Evolutionary conservation across 2,888 invertebrate genomes (phyloP).

Genomic region (Anagyrus pseudococci): DNA sequence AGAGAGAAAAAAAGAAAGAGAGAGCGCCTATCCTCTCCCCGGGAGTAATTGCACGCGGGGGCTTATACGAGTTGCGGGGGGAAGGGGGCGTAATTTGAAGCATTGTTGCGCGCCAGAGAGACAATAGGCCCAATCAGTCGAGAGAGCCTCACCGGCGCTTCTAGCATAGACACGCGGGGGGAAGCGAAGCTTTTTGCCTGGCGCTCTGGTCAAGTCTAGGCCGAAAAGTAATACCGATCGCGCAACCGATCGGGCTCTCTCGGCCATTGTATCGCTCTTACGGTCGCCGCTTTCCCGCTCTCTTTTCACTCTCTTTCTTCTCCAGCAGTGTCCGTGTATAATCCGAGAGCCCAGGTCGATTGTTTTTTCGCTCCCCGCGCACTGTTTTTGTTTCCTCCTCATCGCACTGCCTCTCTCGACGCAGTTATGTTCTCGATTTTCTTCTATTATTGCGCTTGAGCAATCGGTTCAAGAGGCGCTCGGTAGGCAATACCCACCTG

Average conservation of each 20-base stretch:
- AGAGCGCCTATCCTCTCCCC: too few species aligned
- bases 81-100: conserved; percentile 19
- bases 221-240: not conserved
- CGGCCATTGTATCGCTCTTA: not conserved
- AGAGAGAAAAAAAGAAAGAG: conserved; percentile 4
- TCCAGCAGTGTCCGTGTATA: too few species aligned
- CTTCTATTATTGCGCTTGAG: not conserved
- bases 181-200: not conserved
- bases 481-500: too few species aligned
- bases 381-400: not conserved
- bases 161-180: not conserved
- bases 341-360: too few species aligned
- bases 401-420: not conserved
- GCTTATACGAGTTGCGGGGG: conserved; percentile 15
- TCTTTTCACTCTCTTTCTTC: not conserved
- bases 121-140: conserved; percentile 22
- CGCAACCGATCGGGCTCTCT: not conserved
- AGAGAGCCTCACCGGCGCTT: not conserved
- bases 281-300: not conserved
- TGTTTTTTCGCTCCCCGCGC: not conserved
- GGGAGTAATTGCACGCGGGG: too few species aligned
- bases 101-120: conserved; percentile 10
- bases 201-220: not conserved
- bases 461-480: too few species aligned
- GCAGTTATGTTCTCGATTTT: not conserved